These are phyloP conservation scores for Sanderia malayensis DNA, from an alignment of 30 jellyfish, hydroid and myxozoan species.

Conservation along the genomic window DNA sequence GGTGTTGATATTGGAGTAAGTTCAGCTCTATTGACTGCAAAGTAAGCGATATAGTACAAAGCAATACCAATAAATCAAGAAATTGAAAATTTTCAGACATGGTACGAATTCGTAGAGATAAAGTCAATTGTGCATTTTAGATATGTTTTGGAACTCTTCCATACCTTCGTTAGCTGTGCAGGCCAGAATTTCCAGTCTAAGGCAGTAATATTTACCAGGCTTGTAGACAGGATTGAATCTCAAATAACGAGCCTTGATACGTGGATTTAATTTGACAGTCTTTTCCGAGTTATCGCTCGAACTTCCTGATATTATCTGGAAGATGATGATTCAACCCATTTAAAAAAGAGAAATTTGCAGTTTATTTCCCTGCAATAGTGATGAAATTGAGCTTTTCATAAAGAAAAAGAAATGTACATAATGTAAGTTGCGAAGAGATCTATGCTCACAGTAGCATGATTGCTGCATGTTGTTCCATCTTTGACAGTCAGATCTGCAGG, in stretches of 20 bases:
- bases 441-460: constrained; percentile 8
- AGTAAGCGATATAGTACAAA: not conserved
- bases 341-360: no score
- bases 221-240: constrained; percentile 12
- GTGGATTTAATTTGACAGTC: not conserved
- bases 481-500: constrained; percentile 42
- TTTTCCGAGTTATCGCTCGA: not conserved
- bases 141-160: not conserved
- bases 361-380: no score
- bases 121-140: no score
- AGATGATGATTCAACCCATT: no score
- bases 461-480: constrained; percentile 68
- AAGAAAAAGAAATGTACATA: no score
- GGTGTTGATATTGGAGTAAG: constrained; percentile 52
- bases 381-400: no score
- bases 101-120: no score
- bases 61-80: no score
- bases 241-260: constrained; percentile 6
- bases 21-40: constrained; percentile 3
- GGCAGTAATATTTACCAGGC: constrained; percentile 5
- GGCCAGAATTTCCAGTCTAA: constrained; percentile 48
- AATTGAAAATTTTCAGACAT: no score
- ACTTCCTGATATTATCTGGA: not conserved
- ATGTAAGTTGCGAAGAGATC: no score
- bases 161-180: constrained; percentile 46